Evolutionary conservation across 2,797 vertebrate genomes (phyloP), one percentile per base, ranked within the genome.

Genomic region (Graptemys geographica): DNA sequence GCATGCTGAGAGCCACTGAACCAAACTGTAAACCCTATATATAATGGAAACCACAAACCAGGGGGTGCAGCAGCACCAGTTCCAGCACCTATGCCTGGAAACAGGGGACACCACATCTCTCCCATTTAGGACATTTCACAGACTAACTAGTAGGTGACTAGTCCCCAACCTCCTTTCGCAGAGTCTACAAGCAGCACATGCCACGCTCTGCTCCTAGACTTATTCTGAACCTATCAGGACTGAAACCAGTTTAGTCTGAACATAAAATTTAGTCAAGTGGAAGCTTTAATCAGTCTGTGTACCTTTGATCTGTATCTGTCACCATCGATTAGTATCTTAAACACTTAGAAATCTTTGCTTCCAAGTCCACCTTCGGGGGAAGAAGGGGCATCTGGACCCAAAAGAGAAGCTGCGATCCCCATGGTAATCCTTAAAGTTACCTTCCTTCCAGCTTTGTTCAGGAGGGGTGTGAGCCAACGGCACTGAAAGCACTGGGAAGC

Each of bases 341-440:
- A 11, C n/a, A n/a, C 18, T 69, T n/a, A 69, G n/a, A 37, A 69
- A 23, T 52, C 15, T 11, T 90, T n/a, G 56, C n/a, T 12, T 0
- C 10, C 1, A 2, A 27, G 21, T n/a, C 49, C 41, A 80, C 2
- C 13, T 33, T 21, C 51, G 47, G 49, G 49, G 16, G 47, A 12
- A 79, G 79, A n/a, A 27, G n/a, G 41, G 11, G 52, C 31, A 13
- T 7, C 83, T 49, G 33, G 51, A 81, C 55, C 0, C 1, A 55
- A 16, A 59, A 52, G 74, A 72, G 44, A 87, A 55, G 5, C 82
- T 3, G 0, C 3, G 18, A 47, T 0, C 2, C 15, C n/a, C 23
- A 37, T 21, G 83, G 56, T 62, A 47, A 1, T 3, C 28, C 25
- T 80, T 1, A 1, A 47, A 8, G 53, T 37, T 79, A 15, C 10